Base-by-base conservation (phyloP, 2,888 invertebrate genomes). In the Cephus pygmeus region DNA sequence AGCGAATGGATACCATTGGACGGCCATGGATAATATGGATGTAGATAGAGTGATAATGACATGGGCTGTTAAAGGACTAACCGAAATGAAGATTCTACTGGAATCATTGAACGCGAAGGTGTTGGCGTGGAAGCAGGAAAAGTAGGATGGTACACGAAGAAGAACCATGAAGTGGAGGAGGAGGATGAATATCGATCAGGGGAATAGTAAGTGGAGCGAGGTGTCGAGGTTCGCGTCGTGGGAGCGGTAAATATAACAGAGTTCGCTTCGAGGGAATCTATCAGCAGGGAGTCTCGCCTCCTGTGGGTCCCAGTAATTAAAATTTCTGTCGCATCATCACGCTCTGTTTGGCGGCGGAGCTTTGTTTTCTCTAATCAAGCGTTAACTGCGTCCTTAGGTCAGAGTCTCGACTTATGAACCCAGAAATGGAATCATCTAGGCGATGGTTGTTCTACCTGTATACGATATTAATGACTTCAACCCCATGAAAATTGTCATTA, bases 361-460 rank as follows among this genome's bases (percentile, higher is more conserved):
- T 78, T 78, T 76, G 78, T 76, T 78, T 78, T 76, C 78, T 75
- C 75, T 76, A 78, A 78, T 78, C 78, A 78, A 78, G 78, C 75
- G 78, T 78, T 78, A 76, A 78, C 78, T 73, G 78, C 78, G 73
- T 73, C 71, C 75, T 76, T 76, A 73, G 73, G 76, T 73, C 73
- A 34, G 73, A 73, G 31, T 23, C 33, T 71, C 71, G 71, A 71
- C 34, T 71, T 71, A 71, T 56, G 56, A 56, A 56, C 56, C 56
- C 56, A 56, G 56, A 23, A 56, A 56, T 56, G 56, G 9, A 56
- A 56, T 56, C 56, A 9, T 40, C 40, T 40, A 40, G 40, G 9
- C 40, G 23, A 23, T 40, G 6, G 23, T 6, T 23, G 15, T 15
- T 23, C 40, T 40, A 40, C 56, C 23, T 56, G 56, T 23, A 23